A percentile compares a stretch with the other conserved stretches of the same genome.
Conservation (phyloP, 2,888 invertebrate species). For the Mylabris sibirica region DNA sequence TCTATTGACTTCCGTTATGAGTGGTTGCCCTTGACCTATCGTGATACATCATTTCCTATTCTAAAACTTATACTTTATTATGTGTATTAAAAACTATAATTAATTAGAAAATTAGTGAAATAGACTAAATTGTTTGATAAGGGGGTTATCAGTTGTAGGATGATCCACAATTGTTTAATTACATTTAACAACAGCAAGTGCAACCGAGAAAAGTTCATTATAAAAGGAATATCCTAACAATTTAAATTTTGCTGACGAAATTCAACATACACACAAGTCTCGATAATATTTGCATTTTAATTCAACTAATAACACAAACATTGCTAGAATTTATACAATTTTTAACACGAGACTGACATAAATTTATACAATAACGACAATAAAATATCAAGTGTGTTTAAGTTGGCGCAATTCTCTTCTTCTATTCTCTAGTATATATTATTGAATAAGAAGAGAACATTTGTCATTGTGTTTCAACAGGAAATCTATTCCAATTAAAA, state of each 20-base stretch:
- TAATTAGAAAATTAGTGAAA: not conserved
- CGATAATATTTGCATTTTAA: slow-evolving; percentile 6
- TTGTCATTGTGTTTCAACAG: slow-evolving; percentile 31
- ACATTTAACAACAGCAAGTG: not conserved
- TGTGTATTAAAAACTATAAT: not conserved
- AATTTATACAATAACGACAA: not conserved
- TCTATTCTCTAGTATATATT: not conserved
- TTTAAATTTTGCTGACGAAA: not conserved
- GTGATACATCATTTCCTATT: slow-evolving; percentile 10
- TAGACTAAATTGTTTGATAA: not conserved
- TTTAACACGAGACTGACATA: not conserved
- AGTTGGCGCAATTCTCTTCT: not conserved
- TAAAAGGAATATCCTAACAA: not conserved
- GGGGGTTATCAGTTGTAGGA: not conserved
- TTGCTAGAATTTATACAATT: no score
- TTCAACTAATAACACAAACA: not conserved
- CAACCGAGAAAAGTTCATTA: not conserved
- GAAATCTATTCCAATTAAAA: slow-evolving; percentile 33
- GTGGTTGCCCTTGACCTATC: slow-evolving; percentile 46
- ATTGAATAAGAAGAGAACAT: slow-evolving; percentile 15
- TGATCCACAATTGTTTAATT: not conserved
- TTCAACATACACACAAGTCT: not conserved
- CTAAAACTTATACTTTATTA: no score
- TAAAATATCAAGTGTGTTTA: not conserved
- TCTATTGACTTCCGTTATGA: slow-evolving; percentile 32